Percentiles rank a stretch among this genome's conserved stretches.
Evolutionary conservation across 2,113 vertebrate species (phyloP).

Genomic region (Progne subis): DNA sequence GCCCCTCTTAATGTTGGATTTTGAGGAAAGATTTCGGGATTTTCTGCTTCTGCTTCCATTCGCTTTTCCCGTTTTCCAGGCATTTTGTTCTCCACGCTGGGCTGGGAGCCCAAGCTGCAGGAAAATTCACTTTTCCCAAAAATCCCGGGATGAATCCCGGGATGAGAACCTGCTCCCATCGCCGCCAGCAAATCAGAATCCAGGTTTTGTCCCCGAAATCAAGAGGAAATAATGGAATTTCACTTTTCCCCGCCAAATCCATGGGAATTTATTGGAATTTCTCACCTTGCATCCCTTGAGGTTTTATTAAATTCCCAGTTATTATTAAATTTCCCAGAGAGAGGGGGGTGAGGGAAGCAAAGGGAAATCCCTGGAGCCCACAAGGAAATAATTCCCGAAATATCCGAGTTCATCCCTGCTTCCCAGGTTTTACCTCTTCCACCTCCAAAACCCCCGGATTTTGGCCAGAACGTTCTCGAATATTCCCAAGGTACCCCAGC

Average conservation of each 20-base stretch:
- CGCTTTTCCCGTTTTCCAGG: rapidly evolving
- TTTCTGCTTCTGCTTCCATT: neutral
- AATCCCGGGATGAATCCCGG: neutral
- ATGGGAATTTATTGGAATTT: neutral
- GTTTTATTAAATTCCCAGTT: neutral
- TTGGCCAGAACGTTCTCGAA: rapidly evolving
- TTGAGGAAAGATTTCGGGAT: rapidly evolving
- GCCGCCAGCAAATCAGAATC: neutral
- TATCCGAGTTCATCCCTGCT: rapidly evolving
- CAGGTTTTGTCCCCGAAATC: neutral
- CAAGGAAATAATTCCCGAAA: rapidly evolving
- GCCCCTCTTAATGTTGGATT: rapidly evolving
- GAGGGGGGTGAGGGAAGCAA: neutral
- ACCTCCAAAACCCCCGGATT: neutral
- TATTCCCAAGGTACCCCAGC: neutral
- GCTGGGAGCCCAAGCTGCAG: neutral
- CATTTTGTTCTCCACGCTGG: rapidly evolving
- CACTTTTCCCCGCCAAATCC: rapidly evolving
- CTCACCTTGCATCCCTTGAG: neutral
- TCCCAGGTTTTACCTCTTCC: neutral
- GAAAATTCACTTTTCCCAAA: rapidly evolving
- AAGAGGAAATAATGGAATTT: neutral
- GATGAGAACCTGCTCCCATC: neutral
- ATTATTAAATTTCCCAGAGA: neutral
- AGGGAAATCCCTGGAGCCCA: neutral